Base-by-base conservation (phyloP, 35 echinoderm and acorn worm species). In the Nesometra sesokonis region DNA sequence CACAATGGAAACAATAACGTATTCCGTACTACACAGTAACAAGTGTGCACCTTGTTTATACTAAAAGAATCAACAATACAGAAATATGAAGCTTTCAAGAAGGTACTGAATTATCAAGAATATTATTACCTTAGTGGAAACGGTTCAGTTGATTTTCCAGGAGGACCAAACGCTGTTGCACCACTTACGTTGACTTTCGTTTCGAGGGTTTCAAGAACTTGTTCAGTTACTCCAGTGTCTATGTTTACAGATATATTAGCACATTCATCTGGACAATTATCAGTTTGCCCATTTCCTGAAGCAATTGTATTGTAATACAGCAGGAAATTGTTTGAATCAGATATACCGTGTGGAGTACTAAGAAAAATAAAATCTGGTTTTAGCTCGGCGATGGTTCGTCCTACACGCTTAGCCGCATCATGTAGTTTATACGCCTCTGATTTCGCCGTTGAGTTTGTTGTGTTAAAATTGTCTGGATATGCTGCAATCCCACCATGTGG, bases 61-160 rank as follows among this genome's bases (percentile, higher is more conserved):
- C n/a, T n/a, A n/a, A n/a, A n/a, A n/a, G n/a, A n/a, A n/a, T n/a
- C n/a, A n/a, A n/a, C n/a, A n/a, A n/a, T n/a, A n/a, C n/a, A n/a
- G n/a, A n/a, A n/a, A n/a, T n/a, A n/a, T n/a, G n/a, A n/a, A n/a
- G n/a, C n/a, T n/a, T n/a, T n/a, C n/a, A n/a, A n/a, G n/a, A n/a
- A n/a, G n/a, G n/a, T n/a, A n/a, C n/a, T n/a, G n/a, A n/a, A n/a
- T n/a, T n/a, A n/a, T n/a, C n/a, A n/a, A n/a, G n/a, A n/a, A n/a
- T n/a, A n/a, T n/a, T n/a, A n/a, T 84, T 34, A 91, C 89, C 84
- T 91, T 32, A 91, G 40, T 30, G 89, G 89, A 31, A 91, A 91
- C 3, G 37, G 82, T 34, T 82, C 83, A 52, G 11, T 47, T 17
- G 82, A 78, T 43, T 37, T 33, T 33, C 89, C 89, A 30, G 89